Conservation (phyloP, 92 coral and sea anemone genomes). For the Actinostola sp. region DNA sequence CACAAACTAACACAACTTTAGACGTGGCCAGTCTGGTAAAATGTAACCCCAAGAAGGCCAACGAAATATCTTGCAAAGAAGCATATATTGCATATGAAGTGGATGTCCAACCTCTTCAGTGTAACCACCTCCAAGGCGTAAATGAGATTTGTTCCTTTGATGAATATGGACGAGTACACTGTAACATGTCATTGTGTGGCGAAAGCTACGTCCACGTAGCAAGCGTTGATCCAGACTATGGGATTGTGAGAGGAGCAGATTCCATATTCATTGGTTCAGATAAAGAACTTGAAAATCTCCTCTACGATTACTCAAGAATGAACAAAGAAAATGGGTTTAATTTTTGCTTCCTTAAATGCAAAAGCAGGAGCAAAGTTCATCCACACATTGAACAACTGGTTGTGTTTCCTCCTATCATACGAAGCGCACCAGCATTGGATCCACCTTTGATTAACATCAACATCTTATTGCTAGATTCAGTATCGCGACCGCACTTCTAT, state of each 20-base stretch:
- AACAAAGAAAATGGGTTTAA: conserved; percentile 63
- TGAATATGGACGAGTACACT: conserved; percentile 58
- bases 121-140: conserved; percentile 29
- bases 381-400: conserved; percentile 57
- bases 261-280: conserved; percentile 31
- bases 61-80: conserved; percentile 58
- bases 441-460: conserved; percentile 61
- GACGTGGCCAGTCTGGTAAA: conserved; percentile 11
- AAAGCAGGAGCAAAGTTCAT: conserved; percentile 23
- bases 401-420: conserved; percentile 67
- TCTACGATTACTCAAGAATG: conserved; percentile 45
- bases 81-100: conserved; percentile 68
- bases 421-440: conserved; percentile 28
- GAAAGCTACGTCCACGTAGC: conserved; percentile 63
- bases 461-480: conserved; percentile 74
- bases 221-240: conserved; percentile 71
- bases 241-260: conserved; percentile 52
- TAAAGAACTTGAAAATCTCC: conserved; percentile 52
- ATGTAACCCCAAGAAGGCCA: conserved; percentile 50
- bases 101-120: conserved; percentile 54
- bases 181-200: conserved; percentile 70
- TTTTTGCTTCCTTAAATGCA: conserved; percentile 79
- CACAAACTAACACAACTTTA: neutral
- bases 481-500: conserved; percentile 85
- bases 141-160: conserved; percentile 54